Evolutionary conservation across 2,888 invertebrate genomes (phyloP), one percentile per base, ranked within the genome.

Genomic region (Tetragonula carbonaria): DNA sequence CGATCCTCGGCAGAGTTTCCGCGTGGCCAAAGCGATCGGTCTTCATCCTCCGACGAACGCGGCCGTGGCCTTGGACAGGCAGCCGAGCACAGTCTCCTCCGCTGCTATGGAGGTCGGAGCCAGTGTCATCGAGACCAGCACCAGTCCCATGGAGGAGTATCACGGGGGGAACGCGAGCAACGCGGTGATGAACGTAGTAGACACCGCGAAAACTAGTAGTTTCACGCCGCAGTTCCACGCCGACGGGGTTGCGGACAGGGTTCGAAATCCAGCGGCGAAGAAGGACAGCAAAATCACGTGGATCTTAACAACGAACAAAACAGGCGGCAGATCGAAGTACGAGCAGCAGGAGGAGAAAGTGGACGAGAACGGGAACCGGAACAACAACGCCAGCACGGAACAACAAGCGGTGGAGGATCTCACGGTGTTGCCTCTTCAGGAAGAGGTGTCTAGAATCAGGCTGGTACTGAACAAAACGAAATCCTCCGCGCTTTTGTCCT

Each of bases 21-120:
- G 93, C 5, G 90, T 92, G 45, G 91, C 93, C 21, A 93, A 93
- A 79, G 93, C 93, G 4, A 93, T 93, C 28, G 92, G 91, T 66
- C 78, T 90, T 51, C 87, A 92, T 73, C 88, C 91, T 4, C 85
- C 89, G 45, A 84, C 86, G 4, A 91, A 90, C 73, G 66, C 87
- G 16, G 87, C 88, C 0, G 80, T 80, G 38, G 28, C 78, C 8
- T 50, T 78, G 55, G 85, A 86, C 11, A 82, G 85, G n/a, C 84
- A 85, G 28, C 67, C 74, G 33, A 86, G 85, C 62, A 81, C 80
- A 23, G 75, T 78, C 21, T 65, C 81, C 16, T 65, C 81, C n/a
- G 21, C 51, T 0, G 33, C 80, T 21, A 55, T 74, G 71, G 85
- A 89, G 13, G 11, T 50, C 5, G 84, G 72, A 13, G 55, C 72